phyloP scores from a whole-genome alignment of 2,113 vertebrate species.

The Plotosus lineatus region DNA sequence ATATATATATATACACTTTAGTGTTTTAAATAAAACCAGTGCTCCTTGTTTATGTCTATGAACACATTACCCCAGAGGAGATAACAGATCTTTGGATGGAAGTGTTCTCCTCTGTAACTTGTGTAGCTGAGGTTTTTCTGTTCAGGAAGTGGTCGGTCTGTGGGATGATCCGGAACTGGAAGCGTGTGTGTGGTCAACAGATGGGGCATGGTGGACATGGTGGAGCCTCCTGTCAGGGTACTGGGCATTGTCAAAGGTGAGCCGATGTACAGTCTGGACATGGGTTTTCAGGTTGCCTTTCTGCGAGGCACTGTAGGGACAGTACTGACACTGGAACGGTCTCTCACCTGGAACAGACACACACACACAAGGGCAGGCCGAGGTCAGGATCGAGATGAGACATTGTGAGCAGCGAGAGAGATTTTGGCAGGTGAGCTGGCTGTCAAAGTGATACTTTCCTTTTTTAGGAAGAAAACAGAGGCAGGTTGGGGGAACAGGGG shows the following conservation, averaged over 20 bases:
- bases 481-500: slow-evolving; percentile 48
- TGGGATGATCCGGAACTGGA: slow-evolving; percentile 35
- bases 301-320: slow-evolving; percentile 83
- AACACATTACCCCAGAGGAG: slow-evolving; percentile 1
- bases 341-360: slow-evolving; percentile 72
- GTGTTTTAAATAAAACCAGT: background rate
- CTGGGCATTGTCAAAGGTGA: slow-evolving; percentile 61
- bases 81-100: slow-evolving; percentile 19
- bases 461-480: slow-evolving; percentile 50
- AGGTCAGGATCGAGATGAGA: slow-evolving; percentile 50
- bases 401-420: slow-evolving; percentile 26
- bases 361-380: slow-evolving; percentile 55
- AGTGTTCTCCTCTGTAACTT: slow-evolving; percentile 31
- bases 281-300: slow-evolving; percentile 81
- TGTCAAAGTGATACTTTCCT: slow-evolving; percentile 48
- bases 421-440: slow-evolving; percentile 39
- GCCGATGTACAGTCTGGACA: slow-evolving; percentile 55
- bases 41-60: background rate
- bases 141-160: slow-evolving; percentile 22
- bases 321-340: slow-evolving; percentile 77
- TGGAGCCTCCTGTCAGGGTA: slow-evolving; percentile 52
- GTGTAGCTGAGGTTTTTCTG: slow-evolving; percentile 1
- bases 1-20: slow-evolving; percentile 17
- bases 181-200: slow-evolving; percentile 51
- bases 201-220: slow-evolving; percentile 55